Conservation (phyloP, 2,797 vertebrate species). For the Eurystomus glaucurus region DNA sequence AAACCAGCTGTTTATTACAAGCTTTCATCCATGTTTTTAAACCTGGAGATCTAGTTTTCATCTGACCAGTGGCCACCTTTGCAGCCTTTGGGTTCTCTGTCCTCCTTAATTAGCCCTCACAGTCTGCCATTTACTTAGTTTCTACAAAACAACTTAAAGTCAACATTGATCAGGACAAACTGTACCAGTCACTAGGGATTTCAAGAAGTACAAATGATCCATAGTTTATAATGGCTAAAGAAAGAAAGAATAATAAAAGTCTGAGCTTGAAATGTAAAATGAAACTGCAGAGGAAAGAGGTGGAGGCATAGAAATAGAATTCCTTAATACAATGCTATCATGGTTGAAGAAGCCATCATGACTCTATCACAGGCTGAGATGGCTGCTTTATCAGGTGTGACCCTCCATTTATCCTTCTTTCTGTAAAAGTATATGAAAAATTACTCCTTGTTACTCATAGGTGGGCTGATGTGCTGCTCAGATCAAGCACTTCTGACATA, state of each 20-base stretch:
- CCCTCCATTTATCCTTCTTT: constrained; percentile 51
- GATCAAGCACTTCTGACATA: constrained; percentile 2
- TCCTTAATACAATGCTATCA: constrained; percentile 33
- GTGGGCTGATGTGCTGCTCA: neutral
- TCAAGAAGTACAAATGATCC: constrained; percentile 24
- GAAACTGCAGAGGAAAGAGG: neutral
- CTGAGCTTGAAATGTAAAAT: neutral
- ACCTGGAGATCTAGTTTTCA: constrained; percentile 15
- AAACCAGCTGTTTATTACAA: constrained; percentile 59
- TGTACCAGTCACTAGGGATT: neutral
- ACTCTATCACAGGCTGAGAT: constrained; percentile 53
- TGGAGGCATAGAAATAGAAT: neutral
- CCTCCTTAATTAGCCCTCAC: constrained; percentile 59
- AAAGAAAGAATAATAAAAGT: neutral
- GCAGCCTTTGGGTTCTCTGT: constrained; percentile 11
- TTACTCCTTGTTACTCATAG: neutral
- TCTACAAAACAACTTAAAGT: constrained; percentile 24
- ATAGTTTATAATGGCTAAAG: neutral
- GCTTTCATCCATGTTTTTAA: constrained; percentile 47
- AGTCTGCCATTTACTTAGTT: constrained; percentile 57
- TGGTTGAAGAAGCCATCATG: constrained; percentile 29
- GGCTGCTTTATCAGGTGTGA: constrained; percentile 48
- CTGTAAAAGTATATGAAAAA: constrained; percentile 28
- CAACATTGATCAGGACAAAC: neutral
- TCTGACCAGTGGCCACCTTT: constrained; percentile 23